Conservation (phyloP, 2,797 vertebrate species). For the Tiaroga cobitis region DNA sequence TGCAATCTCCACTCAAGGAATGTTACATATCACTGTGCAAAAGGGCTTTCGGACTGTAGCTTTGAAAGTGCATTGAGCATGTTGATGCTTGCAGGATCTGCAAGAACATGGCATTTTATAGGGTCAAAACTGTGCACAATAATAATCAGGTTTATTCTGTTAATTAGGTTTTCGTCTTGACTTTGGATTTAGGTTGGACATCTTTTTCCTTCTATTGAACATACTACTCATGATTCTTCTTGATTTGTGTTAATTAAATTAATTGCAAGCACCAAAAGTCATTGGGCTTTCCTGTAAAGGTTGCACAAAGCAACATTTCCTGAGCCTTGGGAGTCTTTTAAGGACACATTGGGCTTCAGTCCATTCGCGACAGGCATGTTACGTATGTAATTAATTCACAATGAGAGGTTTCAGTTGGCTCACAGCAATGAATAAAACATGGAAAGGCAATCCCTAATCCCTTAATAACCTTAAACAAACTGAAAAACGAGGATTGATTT, state of each 20-base stretch:
- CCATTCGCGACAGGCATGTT: slow-evolving; percentile 24
- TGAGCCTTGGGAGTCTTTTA: slow-evolving; percentile 13
- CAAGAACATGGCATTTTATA: background rate
- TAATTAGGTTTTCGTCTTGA: background rate
- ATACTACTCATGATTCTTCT: background rate
- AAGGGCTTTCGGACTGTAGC: background rate
- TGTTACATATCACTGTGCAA: slow-evolving; percentile 34
- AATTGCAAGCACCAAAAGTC: background rate
- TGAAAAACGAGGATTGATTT: background rate
- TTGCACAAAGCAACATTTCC: background rate
- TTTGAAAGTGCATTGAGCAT: background rate
- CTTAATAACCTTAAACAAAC: slow-evolving; percentile 24
- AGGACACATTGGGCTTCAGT: slow-evolving; percentile 17
- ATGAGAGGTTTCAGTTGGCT: slow-evolving; percentile 51
- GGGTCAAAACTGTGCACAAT: background rate
- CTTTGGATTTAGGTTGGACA: background rate
- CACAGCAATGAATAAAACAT: slow-evolving; percentile 45
- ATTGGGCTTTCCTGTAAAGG: background rate
- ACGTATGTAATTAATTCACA: slow-evolving; percentile 50
- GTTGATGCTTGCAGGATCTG: background rate
- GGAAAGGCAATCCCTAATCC: slow-evolving; percentile 1
- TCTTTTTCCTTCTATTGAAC: background rate
- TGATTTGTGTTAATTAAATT: background rate
- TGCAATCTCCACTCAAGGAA: slow-evolving; percentile 32
- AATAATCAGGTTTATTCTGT: slow-evolving; percentile 11